Percentiles rank a stretch among this genome's conserved stretches.
These are phyloP conservation scores for Sinelater perroti DNA, from an alignment of 2,888 invertebrate species.

Conservation along the genomic window DNA sequence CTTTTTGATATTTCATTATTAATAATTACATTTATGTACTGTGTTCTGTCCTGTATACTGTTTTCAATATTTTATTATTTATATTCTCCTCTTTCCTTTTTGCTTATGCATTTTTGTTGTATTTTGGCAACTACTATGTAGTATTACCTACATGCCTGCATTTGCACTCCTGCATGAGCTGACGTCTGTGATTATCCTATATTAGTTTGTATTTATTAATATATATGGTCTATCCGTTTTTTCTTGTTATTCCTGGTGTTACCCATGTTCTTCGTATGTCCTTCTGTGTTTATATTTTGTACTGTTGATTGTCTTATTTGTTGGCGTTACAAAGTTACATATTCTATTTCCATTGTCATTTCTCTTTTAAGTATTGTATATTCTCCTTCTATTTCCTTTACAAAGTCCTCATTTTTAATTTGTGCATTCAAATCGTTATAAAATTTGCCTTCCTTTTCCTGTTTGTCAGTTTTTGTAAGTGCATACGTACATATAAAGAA, in stretches of 20 bases:
- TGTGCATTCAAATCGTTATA: not conserved
- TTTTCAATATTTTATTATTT: conserved; percentile 3
- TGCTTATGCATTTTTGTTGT: not conserved
- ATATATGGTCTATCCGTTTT: conserved; percentile 5
- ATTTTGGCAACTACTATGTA: not conserved
- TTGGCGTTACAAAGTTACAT: not conserved
- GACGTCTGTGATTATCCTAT: not conserved
- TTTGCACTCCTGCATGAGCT: not conserved
- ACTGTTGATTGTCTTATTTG: not conserved
- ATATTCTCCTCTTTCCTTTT: not conserved
- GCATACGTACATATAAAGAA: not conserved
- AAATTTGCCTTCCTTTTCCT: not conserved
- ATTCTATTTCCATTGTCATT: conserved; percentile 1
- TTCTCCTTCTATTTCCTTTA: not conserved
- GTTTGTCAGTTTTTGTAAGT: not conserved
- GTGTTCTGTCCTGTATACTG: not conserved
- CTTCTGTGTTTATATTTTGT: not conserved
- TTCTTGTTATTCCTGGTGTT: not conserved
- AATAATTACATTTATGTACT: not conserved
- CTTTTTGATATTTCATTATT: no score
- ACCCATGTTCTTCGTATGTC: not conserved
- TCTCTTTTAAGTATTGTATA: no score
- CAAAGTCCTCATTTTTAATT: not conserved
- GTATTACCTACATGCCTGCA: not conserved
- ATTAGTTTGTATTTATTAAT: not conserved